Base-by-base conservation (phyloP, 2,113 vertebrate genomes). In the Cichladusa arquata region DNA sequence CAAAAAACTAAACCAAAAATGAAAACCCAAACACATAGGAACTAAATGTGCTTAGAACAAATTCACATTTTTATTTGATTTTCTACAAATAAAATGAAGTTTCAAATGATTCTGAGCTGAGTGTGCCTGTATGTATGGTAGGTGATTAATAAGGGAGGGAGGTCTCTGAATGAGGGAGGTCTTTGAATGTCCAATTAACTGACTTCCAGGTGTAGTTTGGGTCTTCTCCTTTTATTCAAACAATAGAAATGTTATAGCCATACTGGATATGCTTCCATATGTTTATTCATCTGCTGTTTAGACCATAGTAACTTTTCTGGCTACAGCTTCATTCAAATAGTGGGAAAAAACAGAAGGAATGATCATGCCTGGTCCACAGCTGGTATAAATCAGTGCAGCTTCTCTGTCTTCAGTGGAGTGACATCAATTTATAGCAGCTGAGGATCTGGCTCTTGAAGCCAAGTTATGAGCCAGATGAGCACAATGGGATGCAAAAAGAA, bases 401-500 rank as follows among this genome's bases (percentile, higher is more conserved):
- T 86, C 76, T 83, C 92, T 74, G 50, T 86, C 69, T 90, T 91
- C 44, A 24, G n/a, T 88, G 74, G 62, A 95, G 93, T 44, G 79
- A 51, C 66, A 94, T 15, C 78, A 91, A 70, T 95, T 94, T 94
- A 91, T 58, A 90, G 89, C 91, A 95, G 74, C 81, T 82, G 89
- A 96, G 78, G 67, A 66, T 94, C 54, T 95, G 93, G 93, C 84
- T 93, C 45, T 82, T 76, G 48, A 45, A 95, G 36, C 38, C 81
- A 95, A 95, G 82, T 95, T 91, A 93, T 80, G 87, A 90, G 84
- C 90, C 90, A 95, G 90, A 95, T 80, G 84, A 95, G 78, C 81
- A 96, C 93, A 96, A 94, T 92, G 58, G 61, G 66, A 95, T 90
- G 61, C 42, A 95, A 94, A 95, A 94, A 91, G 67, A 94, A 88